Evolutionary conservation across 2,113 vertebrate species (phyloP).

Genomic region (Cheilinus undulatus): DNA sequence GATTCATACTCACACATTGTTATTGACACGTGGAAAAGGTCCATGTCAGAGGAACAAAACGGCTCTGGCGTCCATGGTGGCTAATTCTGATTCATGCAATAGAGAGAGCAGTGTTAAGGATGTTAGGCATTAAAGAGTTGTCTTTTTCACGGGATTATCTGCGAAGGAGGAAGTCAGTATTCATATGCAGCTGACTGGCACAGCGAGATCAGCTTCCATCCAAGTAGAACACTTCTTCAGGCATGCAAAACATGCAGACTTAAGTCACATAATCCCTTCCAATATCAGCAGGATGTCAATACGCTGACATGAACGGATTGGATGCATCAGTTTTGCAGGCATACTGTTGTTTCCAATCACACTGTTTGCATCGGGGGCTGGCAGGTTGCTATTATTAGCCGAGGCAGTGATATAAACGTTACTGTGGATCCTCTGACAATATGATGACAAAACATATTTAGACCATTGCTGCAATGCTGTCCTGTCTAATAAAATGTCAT

Average conservation of each 20-base stretch:
- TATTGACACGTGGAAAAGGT: constrained; percentile 37
- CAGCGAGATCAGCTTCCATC: constrained; percentile 63
- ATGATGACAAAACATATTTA: constrained; percentile 50
- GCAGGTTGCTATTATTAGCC: constrained; percentile 62
- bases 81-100: constrained; percentile 70
- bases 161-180: constrained; percentile 69
- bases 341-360: constrained; percentile 55
- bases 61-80: constrained; percentile 47
- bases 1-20: constrained; percentile 38
- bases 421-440: constrained; percentile 22
- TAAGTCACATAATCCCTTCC: constrained; percentile 79
- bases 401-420: constrained; percentile 35
- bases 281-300: constrained; percentile 76
- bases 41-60: constrained; percentile 46
- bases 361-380: constrained; percentile 31
- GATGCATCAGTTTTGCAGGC: constrained; percentile 36
- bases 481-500: constrained; percentile 30
- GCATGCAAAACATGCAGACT: constrained; percentile 75
- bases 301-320: constrained; percentile 58
- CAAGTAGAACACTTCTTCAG: constrained; percentile 80
- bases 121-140: constrained; percentile 77
- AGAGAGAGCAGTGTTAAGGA: constrained; percentile 67
- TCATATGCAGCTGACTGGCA: constrained; percentile 74
- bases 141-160: constrained; percentile 75
- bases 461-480: constrained; percentile 34